Evolutionary conservation across 2,797 vertebrate species (phyloP).

Genomic region (Buphagus erythrorhynchus): DNA sequence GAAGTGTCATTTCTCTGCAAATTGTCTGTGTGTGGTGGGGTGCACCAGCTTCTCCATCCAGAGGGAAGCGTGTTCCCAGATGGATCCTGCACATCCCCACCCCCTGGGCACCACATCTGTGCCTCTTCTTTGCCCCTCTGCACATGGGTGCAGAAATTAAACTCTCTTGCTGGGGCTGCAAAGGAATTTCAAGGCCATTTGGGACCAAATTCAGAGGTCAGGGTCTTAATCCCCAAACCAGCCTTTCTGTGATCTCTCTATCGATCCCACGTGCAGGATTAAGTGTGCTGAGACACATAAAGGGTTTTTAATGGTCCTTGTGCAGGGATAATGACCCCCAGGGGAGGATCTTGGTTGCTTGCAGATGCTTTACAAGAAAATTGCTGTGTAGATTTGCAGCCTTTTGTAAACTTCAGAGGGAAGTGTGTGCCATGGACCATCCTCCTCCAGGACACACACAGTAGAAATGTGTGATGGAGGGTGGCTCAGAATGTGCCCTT

Average conservation of each 20-base stretch:
- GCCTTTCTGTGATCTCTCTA: background rate
- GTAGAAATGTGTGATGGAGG: background rate
- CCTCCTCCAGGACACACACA: background rate
- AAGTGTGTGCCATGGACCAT: accelerated
- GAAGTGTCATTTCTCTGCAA: background rate
- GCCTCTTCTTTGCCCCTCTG: background rate
- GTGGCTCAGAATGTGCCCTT: background rate
- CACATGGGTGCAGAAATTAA: background rate
- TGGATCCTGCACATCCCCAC: accelerated
- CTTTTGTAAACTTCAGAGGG: background rate
- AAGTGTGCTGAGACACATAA: background rate
- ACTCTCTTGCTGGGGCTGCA: background rate
- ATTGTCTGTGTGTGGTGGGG: accelerated
- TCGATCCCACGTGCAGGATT: background rate
- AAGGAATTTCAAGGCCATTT: background rate
- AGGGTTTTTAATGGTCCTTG: background rate
- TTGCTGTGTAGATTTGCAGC: background rate
- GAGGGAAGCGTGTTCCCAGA: background rate
- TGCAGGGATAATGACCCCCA: background rate
- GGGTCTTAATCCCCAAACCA: background rate
- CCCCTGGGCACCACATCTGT: accelerated
- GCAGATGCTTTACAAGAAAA: background rate
- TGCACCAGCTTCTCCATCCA: background rate
- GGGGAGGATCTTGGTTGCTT: background rate
- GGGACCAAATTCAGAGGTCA: background rate